Evolutionary conservation across 2,888 invertebrate genomes (phyloP), one percentile per base, ranked within the genome.

Genomic region (Oasisia sp.): DNA sequence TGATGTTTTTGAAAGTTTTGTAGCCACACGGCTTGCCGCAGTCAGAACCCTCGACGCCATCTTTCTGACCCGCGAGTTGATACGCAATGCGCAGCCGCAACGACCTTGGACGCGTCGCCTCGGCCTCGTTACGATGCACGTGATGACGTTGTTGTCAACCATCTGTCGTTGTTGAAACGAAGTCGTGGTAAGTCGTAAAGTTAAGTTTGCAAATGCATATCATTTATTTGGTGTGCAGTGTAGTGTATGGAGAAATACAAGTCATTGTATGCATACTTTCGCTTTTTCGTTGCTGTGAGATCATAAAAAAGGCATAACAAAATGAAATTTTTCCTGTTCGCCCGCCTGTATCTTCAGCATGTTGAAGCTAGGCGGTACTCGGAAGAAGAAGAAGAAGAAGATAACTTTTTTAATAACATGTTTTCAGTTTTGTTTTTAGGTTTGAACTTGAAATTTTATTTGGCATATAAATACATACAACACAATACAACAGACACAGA

Each of bases 11-110:
- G 74, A 74, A 74, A 74, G 74, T 0, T 74, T 74, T 74, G 74
- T 19, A 74, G 74, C 74, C 74, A 74, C 74, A 74, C 74, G 74
- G 74, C 74, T 19, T 74, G 74, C 74, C 74, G 74, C 74, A 74
- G 74, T 74, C 74, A 74, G 74, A 74, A 74, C 74, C 74, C 74
- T 74, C 74, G 74, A 74, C 74, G 74, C 74, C 74, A 74, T 74
- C 27, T 74, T 74, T 74, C 74, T 27, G 74, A 74, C 74, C 74
- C 74, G 74, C 27, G 74, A 74, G 19, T 27, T 74, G 74, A 14
- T 74, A 74, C 74, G 74, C 74, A 74, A 74, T 27, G 27, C 74
- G 74, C 74, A 74, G 74, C 74, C 74, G 74, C 74, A 27, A 74
- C 27, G 74, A 74, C 74, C 74, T 74, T 74, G 74, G 74, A 74